Conservation (phyloP, 1,140 invertebrate species). For the Drosophila subpulchrella region DNA sequence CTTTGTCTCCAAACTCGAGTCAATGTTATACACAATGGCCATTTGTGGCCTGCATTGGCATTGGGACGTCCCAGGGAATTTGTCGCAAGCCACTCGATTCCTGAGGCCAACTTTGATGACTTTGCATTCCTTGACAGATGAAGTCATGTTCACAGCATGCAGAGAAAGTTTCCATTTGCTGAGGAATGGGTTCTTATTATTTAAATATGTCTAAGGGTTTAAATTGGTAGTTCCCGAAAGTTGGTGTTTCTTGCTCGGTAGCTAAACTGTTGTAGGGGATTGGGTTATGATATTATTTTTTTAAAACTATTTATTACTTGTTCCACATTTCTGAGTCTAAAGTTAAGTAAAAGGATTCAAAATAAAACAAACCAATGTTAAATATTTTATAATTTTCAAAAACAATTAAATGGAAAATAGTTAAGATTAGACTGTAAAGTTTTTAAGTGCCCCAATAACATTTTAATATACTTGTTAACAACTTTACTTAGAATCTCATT, state of each 20-base stretch:
- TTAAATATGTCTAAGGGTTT: too few species aligned
- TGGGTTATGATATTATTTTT: too few species aligned
- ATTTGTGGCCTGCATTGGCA: slow-evolving; percentile 56
- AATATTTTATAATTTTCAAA: background rate
- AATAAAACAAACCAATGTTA: too few species aligned
- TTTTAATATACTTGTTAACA: background rate
- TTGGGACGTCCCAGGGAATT: slow-evolving; percentile 32
- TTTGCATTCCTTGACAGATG: slow-evolving; percentile 31
- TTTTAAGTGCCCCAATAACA: background rate
- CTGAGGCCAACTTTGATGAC: slow-evolving; percentile 30
- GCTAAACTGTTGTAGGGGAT: too few species aligned
- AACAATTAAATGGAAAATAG: background rate
- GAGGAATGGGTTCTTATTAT: too few species aligned
- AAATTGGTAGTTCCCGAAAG: background rate
- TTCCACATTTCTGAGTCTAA: too few species aligned
- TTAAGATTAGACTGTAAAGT: background rate
- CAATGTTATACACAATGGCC: slow-evolving; percentile 52
- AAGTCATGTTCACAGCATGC: slow-evolving; percentile 26
- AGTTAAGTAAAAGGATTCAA: too few species aligned
- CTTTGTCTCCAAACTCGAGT: slow-evolving; percentile 35
- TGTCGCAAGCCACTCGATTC: slow-evolving; percentile 32
- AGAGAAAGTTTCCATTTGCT: background rate
- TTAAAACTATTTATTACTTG: too few species aligned
- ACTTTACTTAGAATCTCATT: background rate
- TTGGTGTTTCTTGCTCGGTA: background rate